Evolutionary conservation across 2,888 invertebrate species (phyloP).

Genomic region (Melanchra persicariae): DNA sequence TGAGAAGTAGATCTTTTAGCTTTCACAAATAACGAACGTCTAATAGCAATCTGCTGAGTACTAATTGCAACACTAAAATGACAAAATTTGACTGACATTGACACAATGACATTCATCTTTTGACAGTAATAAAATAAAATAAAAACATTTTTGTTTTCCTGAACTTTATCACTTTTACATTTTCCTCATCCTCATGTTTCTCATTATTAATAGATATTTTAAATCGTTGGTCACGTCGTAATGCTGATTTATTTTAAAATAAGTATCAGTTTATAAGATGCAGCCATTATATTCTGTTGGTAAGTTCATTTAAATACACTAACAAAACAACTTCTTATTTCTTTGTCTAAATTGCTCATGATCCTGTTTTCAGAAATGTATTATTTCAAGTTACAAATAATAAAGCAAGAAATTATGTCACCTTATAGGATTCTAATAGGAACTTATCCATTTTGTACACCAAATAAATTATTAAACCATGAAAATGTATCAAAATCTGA

Average conservation of each 20-base stretch:
- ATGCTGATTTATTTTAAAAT: constrained; percentile 23
- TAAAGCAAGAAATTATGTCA: not conserved
- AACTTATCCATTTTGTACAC: not conserved
- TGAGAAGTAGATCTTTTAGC: too few relatives aligned
- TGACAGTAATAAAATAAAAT: constrained; percentile 23
- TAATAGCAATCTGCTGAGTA: not conserved
- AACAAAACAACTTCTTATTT: not conserved
- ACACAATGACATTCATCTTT: constrained; percentile 15
- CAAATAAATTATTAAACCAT: too few relatives aligned
- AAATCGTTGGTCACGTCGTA: constrained; percentile 28
- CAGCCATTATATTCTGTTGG: constrained; percentile 71
- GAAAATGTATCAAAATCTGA: constrained; percentile 1
- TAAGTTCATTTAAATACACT: constrained; percentile 46
- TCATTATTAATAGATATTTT: constrained; percentile 30
- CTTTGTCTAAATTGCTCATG: constrained; percentile 25
- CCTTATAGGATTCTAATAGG: not conserved
- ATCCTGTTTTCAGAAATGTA: not conserved
- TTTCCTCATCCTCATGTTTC: constrained; percentile 47
- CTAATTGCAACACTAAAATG: not conserved
- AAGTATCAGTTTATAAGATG: constrained; percentile 48
- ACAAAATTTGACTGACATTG: constrained; percentile 3
- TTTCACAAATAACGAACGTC: too few relatives aligned
- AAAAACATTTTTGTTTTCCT: constrained; percentile 37
- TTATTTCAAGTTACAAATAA: not conserved
- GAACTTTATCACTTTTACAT: constrained; percentile 3